Base-by-base conservation (phyloP, 2,888 invertebrate genomes). In the Phoenoteleia sp. region DNA sequence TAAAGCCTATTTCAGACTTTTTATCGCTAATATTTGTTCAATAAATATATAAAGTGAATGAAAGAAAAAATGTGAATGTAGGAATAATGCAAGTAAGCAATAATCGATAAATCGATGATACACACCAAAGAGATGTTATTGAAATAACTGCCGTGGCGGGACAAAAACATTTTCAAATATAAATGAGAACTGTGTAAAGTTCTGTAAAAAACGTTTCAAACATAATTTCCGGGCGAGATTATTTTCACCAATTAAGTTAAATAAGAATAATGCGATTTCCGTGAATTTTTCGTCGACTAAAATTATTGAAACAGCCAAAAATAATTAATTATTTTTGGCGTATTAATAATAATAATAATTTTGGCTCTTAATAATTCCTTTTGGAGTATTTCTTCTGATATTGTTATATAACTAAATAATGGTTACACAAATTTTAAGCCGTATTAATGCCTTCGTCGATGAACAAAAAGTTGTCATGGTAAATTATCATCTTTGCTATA, bases 101-200 rank as follows among this genome's bases (percentile, higher is more conserved):
- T 36, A 58, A 58, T 58, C 58, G 21, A 58, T 58, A 58, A 58
- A 36, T 36, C 58, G 58, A 58, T 36, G 13, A 58, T 36, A 58
- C 11, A 58, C 36, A n/a, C 33, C 36, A 36, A 33, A 36, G n/a
- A 5, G 36, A 58, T 58, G 58, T 36, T 58, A 58, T 58, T 58
- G 58, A 58, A 58, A 58, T 58, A 58, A 58, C 58, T 36, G 29
- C 52, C 25, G 23, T 54, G 27, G 3, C 23, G 17, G 15, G 54
- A 17, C 29, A 54, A n/a, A 54, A 27, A 39, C 39, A 33, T 33
- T 33, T 33, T 33, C 33, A 33, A 33, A 33, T 33, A 9, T 33
- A 33, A 33, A 9, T 4, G 2, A 9, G 11, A 33, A 9, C 11
- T 33, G 11, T 33, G 11, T 9, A 9, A 33, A 11, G 33, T 33